Percentiles rank a stretch among this genome's conserved stretches.
phyloP scores from a whole-genome alignment of 1,140 invertebrate species.

The Amphibalanus amphitrite region DNA sequence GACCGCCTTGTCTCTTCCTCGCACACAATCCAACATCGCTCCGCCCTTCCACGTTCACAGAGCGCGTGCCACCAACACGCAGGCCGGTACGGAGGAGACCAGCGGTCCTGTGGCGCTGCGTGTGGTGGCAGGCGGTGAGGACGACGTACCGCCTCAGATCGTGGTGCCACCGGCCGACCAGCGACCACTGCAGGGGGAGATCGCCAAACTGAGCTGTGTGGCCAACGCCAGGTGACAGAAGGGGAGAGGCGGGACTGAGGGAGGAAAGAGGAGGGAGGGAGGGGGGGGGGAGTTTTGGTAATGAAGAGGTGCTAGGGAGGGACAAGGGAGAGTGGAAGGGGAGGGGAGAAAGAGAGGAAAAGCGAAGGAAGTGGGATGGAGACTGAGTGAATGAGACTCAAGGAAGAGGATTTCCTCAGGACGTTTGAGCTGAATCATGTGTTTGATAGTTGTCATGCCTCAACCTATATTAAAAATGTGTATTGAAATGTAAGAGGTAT shows the following conservation, averaged over 20 bases:
- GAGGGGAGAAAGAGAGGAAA: too few relatives aligned
- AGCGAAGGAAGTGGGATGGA: background rate
- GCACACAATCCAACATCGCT: too few relatives aligned
- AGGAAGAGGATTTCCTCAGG: too few relatives aligned
- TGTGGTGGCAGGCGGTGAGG: constrained; percentile 32
- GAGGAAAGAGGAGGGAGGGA: background rate
- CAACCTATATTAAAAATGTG: too few relatives aligned
- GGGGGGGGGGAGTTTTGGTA: background rate
- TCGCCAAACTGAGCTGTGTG: constrained; percentile 69
- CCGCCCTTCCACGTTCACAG: too few relatives aligned
- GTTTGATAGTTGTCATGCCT: too few relatives aligned
- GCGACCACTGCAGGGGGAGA: constrained; percentile 55
- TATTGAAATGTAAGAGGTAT: too few relatives aligned
- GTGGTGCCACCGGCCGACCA: constrained; percentile 62
- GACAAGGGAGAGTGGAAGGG: background rate
- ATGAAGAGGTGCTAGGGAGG: too few relatives aligned
- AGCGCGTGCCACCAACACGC: constrained; percentile 66
- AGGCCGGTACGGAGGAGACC: constrained; percentile 66
- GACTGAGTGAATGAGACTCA: background rate
- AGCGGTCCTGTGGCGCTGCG: constrained; percentile 55
- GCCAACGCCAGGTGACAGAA: constrained; percentile 56
- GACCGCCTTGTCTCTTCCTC: too few relatives aligned
- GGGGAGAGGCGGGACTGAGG: background rate
- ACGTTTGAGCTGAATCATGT: too few relatives aligned
- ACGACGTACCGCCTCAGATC: constrained; percentile 59